Base-by-base conservation (phyloP, 2,797 vertebrate species). In the Coccyzus lansbergi region DNA sequence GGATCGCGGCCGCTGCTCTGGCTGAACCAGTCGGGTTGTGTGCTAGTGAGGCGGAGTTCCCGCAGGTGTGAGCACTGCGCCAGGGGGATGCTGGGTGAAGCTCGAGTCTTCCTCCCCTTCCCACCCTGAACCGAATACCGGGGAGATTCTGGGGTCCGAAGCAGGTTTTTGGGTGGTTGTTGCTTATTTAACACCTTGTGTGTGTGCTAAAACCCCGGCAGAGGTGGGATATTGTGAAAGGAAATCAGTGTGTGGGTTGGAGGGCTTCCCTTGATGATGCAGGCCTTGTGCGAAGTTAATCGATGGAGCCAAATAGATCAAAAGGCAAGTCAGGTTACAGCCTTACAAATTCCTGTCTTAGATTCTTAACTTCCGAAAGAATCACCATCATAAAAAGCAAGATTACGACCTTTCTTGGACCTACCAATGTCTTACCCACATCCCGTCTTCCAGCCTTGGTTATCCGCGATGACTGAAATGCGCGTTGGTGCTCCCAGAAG, bases 371-470 rank as follows among this genome's bases (percentile, higher is more conserved):
- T 95, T 88, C 93, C 87, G 33, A 51, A 90, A 84, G 63, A 76
- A 81, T 68, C 62, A 7, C 62, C 64, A 25, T 88, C 56, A 67
- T n/a, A 77, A 48, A 56, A 19, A 24, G 62, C 31, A 49, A 48
- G 70, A 69, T 83, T 13, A 28, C 63, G 62, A 48, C 6, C 9
- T 94, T 82, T 40, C 80, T 90, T 86, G 75, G 72, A 67, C 87
- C 90, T 78, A 6, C 71, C 69, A 76, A 49, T 29, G 5, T 94
- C 65, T 79, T 69, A 49, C 82, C 78, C 63, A 18, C 3, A 0
- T 84, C 76, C 88, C 42, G 72, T 92, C 95, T 93, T 91, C 92
- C 92, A 92, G 78, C 81, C 86, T 36, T 51, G 60, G 83, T 90
- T 34, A n/a, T 28, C 65, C 4, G 1, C 2, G 3, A 56, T 29